phyloP scores from a whole-genome alignment of 2,113 vertebrate genomes.

The Ailuropoda melanoleuca region DNA sequence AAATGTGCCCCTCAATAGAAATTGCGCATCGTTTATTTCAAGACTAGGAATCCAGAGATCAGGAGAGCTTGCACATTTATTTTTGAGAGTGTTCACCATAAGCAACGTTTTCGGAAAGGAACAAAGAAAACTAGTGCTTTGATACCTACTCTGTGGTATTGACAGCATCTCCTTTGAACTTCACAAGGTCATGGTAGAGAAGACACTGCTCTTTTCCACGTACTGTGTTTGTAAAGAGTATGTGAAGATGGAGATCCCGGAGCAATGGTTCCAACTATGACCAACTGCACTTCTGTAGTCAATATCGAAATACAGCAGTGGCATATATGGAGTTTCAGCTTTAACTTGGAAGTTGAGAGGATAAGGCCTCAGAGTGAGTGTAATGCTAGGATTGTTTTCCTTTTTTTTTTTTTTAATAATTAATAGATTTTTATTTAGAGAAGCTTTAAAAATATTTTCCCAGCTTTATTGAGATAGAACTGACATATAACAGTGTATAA shows the following conservation, averaged over 20 bases:
- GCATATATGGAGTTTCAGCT: rapidly evolving
- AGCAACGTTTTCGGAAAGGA: neutral
- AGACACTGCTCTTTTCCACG: neutral
- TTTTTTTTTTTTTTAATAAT: neutral
- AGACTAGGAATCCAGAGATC: neutral
- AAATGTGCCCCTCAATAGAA: neutral
- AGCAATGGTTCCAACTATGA: too few species aligned
- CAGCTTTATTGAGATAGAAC: neutral
- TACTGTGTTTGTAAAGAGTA: neutral
- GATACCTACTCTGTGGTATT: neutral
- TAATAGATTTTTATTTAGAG: neutral
- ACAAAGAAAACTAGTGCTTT: neutral
- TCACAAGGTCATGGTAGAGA: neutral
- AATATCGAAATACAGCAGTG: neutral
- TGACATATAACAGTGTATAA: neutral
- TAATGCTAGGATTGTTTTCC: neutral
- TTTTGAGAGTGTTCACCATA: neutral
- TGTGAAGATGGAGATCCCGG: neutral
- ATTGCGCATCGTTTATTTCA: neutral
- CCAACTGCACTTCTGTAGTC: neutral
- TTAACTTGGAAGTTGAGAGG: neutral
- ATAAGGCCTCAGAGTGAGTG: neutral
- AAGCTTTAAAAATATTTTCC: neutral
- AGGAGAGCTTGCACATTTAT: neutral
- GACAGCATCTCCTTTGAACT: neutral